Percentiles rank a stretch among this genome's conserved stretches.
These are phyloP conservation scores for Cliona cf. orientalis DNA, from an alignment of 37 sponge, comb jelly and placozoan genomes.

Conservation along the genomic window DNA sequence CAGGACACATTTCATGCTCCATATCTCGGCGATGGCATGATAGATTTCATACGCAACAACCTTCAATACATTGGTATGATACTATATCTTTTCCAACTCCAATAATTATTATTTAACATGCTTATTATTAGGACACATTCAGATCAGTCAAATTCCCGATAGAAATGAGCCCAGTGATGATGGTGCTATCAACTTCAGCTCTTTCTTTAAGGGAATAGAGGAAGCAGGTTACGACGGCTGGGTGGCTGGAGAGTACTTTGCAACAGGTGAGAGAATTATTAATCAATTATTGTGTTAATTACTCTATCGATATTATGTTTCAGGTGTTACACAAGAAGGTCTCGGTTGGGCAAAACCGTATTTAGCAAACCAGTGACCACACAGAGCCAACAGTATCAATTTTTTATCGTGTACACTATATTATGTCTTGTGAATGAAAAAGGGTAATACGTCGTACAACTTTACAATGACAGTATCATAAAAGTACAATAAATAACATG, in stretches of 20 bases:
- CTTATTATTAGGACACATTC: constrained; percentile 73
- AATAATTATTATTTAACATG: no score
- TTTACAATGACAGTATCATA: no score
- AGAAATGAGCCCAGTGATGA: constrained; percentile 83
- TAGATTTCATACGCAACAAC: constrained; percentile 52
- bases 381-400: no score
- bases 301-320: no score
- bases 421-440: no score
- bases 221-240: constrained; percentile 77
- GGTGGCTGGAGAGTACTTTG: constrained; percentile 88
- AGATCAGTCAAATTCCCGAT: constrained; percentile 83
- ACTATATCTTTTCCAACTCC: no score
- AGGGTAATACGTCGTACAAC: no score
- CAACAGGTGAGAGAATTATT: no score
- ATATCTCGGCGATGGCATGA: constrained; percentile 73
- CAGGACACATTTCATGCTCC: constrained; percentile 92
- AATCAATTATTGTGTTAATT: no score
- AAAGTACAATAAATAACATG: no score
- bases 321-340: constrained; percentile 66
- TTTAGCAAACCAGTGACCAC: no score
- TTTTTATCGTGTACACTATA: no score
- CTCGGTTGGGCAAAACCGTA: constrained; percentile 54
- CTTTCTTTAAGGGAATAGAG: constrained; percentile 54
- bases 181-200: constrained; percentile 86
- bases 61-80: constrained; percentile 73